Base-by-base conservation (phyloP, 1,140 invertebrate genomes). In the Coelopa frigida region DNA sequence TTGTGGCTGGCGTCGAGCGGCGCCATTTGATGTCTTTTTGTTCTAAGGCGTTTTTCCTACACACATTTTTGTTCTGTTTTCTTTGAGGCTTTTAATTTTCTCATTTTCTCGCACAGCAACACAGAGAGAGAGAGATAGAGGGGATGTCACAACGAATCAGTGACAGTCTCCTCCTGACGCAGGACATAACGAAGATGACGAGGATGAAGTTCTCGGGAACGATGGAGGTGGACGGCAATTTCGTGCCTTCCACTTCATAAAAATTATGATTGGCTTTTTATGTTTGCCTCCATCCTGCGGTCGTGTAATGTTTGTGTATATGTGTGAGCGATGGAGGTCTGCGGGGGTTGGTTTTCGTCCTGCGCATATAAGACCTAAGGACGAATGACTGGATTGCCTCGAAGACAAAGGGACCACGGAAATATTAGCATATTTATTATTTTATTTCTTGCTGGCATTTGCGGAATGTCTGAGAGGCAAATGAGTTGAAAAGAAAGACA, bases 241-340 rank as follows among this genome's bases (percentile, higher is more conserved):
- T 60, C 48, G 50, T 46, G 54, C 50, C 59, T 65, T 65, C 56
- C 59, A 65, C 57, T 60, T 65, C 57, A 65, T 65, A 62, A 60
- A 54, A 65, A 65, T 50, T 65, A 50, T 59, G 62, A 66, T 66
- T 66, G 62, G 62, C 51, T 59, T 49, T 39, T 45, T 17, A 12
- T 22, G 40, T 38, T 38, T 41, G 26, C 42, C 24, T 26, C 14
- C 32, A 14, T 31, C 12, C 24, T 38, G 29, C 17, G 35, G 27
- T 10, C 8, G 21, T 39, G 26, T 39, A 10, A 44, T 12, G 11
- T 23, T 27, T 24, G 14, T 44, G 5, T 33, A 1, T 32, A 2
- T 44, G 4, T 33, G 29, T 33, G 27, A 22, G 29, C 29, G 42
- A 31, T 31, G 15, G 15, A 18, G 23, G 8, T 31, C 10, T 17